Evolutionary conservation across 2,113 vertebrate genomes (phyloP).

Genomic region (Boleophthalmus pectinirostris): DNA sequence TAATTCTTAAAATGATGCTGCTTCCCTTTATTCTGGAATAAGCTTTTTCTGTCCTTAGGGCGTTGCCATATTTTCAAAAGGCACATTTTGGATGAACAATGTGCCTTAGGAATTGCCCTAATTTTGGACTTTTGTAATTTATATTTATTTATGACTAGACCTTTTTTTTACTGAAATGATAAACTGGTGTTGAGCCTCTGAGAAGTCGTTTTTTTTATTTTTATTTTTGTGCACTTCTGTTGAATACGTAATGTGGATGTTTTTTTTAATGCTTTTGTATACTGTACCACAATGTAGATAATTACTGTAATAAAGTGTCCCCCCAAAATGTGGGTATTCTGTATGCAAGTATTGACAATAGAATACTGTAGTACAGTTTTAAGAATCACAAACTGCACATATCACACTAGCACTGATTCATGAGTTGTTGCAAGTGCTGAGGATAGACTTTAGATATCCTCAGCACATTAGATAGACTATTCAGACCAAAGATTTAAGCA

Average conservation of each 20-base stretch:
- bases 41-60: constrained; percentile 64
- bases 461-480: no score
- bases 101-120: constrained; percentile 77
- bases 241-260: constrained; percentile 66
- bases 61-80: constrained; percentile 67
- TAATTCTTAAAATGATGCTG: constrained; percentile 61
- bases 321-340: background rate
- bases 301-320: constrained; percentile 58
- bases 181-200: constrained; percentile 63
- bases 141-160: constrained; percentile 81
- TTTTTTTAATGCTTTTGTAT: constrained; percentile 69
- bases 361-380: background rate
- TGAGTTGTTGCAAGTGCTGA: no score
- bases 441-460: no score
- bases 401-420: no score
- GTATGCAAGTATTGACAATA: background rate
- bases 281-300: constrained; percentile 67
- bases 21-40: constrained; percentile 63
- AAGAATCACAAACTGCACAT: no score
- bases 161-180: constrained; percentile 62
- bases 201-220: constrained; percentile 47
- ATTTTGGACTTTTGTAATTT: constrained; percentile 77
- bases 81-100: constrained; percentile 72
- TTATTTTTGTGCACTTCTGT: constrained; percentile 75
- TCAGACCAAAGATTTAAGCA: no score